A percentile compares a stretch with the other conserved stretches of the same genome.
Evolutionary conservation across 2,888 invertebrate species (phyloP).

Genomic region (Minunthozetes semirufus): DNA sequence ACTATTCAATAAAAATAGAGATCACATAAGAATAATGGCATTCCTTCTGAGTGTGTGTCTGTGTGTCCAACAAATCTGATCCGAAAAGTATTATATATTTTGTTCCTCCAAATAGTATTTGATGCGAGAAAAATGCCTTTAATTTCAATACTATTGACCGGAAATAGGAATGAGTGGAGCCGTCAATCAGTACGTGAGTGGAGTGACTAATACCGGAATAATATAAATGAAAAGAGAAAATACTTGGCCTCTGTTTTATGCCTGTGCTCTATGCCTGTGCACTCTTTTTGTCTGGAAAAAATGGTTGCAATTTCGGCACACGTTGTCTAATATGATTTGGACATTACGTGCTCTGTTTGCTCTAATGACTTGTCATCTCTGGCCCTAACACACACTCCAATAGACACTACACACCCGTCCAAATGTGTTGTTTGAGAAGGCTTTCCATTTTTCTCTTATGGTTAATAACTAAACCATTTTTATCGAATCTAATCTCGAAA

Average conservation of each 20-base stretch:
- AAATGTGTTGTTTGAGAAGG: background rate
- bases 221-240: background rate
- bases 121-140: background rate
- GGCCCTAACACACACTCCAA: background rate
- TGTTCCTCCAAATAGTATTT: background rate
- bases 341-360: slow-evolving; percentile 26
- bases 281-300: background rate
- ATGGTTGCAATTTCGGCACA: background rate
- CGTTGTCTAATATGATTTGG: slow-evolving; percentile 6
- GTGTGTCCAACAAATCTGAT: background rate
- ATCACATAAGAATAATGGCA: too few relatives aligned
- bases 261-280: background rate
- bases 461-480: background rate
- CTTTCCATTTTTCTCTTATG: background rate
- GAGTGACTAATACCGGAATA: background rate
- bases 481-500: background rate
- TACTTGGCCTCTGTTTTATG: background rate
- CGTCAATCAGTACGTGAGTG: slow-evolving; percentile 17
- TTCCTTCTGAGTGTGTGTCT: too few relatives aligned
- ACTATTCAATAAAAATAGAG: too few relatives aligned
- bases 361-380: slow-evolving; percentile 3
- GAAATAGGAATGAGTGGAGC: background rate
- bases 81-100: background rate
- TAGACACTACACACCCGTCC: background rate
- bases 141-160: slow-evolving; percentile 18